Evolutionary conservation across 2,113 vertebrate species (phyloP).

Genomic region (Callocephalon fimbriatum): DNA sequence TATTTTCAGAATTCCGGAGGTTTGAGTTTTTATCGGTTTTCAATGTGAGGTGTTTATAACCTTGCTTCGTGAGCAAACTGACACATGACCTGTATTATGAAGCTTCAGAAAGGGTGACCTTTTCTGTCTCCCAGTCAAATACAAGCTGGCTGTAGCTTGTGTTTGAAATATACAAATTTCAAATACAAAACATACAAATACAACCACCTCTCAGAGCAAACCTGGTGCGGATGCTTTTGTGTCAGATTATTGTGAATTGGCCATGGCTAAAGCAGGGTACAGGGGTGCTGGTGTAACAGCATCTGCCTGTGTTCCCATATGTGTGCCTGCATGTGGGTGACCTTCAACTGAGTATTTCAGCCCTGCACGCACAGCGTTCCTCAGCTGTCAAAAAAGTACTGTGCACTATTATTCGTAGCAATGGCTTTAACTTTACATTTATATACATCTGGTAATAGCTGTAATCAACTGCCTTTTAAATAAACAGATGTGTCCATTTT

Average conservation of each 20-base stretch:
- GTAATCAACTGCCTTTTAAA: not conserved
- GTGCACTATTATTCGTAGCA: not conserved
- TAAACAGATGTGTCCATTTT: not conserved
- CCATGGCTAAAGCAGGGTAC: rapidly evolving
- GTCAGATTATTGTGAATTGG: not conserved
- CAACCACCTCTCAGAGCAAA: not conserved
- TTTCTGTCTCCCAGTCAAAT: not conserved
- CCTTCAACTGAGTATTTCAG: not conserved
- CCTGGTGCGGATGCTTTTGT: rapidly evolving
- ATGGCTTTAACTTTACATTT: not conserved
- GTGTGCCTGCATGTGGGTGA: not conserved
- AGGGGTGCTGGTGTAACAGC: not conserved
- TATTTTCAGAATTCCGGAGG: not conserved
- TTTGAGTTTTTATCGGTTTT: not conserved
- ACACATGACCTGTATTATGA: not conserved
- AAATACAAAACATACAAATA: not conserved
- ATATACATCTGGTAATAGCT: not conserved
- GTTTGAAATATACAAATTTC: not conserved
- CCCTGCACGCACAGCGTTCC: not conserved
- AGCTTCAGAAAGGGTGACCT: rapidly evolving
- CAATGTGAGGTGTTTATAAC: not conserved
- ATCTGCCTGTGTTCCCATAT: rapidly evolving
- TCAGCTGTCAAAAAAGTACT: not conserved
- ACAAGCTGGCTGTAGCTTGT: not conserved
- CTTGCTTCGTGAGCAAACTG: not conserved